A percentile compares a stretch with the other conserved stretches of the same genome.
These are phyloP conservation scores for Pseudomugil tenellus DNA, from an alignment of 2,797 vertebrate genomes.

Conservation along the genomic window DNA sequence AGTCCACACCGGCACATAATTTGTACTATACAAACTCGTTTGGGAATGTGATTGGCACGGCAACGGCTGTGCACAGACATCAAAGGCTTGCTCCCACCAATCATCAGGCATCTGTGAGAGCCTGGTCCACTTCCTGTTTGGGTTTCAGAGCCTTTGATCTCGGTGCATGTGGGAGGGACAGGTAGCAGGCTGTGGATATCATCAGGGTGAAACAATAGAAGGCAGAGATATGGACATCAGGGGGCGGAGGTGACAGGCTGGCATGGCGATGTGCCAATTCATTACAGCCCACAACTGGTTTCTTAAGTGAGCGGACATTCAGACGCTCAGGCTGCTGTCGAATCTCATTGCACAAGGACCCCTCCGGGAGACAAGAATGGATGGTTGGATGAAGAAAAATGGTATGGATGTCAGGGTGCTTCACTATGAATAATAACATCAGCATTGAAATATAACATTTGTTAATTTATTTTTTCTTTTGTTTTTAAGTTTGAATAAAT, in stretches of 20 bases:
- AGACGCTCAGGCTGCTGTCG: slow-evolving; percentile 22
- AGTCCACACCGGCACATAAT: slow-evolving; percentile 7
- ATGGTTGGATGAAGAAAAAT: not conserved
- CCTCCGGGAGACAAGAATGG: not conserved
- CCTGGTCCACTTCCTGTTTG: slow-evolving; percentile 74
- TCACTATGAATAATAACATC: not conserved
- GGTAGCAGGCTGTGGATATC: slow-evolving; percentile 64
- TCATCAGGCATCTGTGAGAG: slow-evolving; percentile 50
- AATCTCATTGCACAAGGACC: not conserved
- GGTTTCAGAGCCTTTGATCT: slow-evolving; percentile 70
- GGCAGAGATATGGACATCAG: slow-evolving; percentile 48
- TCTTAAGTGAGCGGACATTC: slow-evolving; percentile 2
- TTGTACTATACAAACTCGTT: slow-evolving; percentile 17
- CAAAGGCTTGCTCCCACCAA: slow-evolving; percentile 50
- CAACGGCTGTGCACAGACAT: slow-evolving; percentile 28
- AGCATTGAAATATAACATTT: not conserved
- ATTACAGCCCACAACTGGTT: slow-evolving; percentile 30
- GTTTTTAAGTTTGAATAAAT: too few relatives aligned
- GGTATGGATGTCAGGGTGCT: not conserved
- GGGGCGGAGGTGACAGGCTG: slow-evolving; percentile 40
- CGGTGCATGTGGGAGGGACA: slow-evolving; percentile 53
- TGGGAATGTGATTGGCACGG: slow-evolving; percentile 28
- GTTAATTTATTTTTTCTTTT: not conserved
- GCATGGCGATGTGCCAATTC: slow-evolving; percentile 44
- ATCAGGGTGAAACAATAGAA: slow-evolving; percentile 60